A percentile compares a stretch with the other conserved stretches of the same genome.
phyloP scores from a whole-genome alignment of 2,113 vertebrate genomes.

The Fregetta grallaria region DNA sequence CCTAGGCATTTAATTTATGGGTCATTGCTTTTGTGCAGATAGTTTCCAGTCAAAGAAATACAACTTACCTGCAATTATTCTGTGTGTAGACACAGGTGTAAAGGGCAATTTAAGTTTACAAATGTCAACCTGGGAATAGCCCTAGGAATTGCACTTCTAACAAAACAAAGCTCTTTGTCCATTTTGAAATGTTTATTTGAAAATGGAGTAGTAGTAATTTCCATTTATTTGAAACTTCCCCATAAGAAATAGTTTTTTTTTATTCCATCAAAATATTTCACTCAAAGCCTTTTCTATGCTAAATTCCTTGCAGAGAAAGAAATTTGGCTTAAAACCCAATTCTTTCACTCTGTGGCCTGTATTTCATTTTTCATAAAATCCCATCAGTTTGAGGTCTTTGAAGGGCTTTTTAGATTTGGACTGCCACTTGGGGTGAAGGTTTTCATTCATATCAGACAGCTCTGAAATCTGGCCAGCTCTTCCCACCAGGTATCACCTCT shows the following conservation, averaged over 20 bases:
- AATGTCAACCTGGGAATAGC: not conserved
- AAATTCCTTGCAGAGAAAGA: not conserved
- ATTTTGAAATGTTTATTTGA: not conserved
- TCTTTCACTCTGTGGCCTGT: not conserved
- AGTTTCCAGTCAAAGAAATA: not conserved
- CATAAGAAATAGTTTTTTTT: not conserved
- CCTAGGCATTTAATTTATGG: not conserved
- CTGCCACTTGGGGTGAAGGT: not conserved
- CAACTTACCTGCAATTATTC: not conserved
- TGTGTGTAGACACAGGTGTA: not conserved
- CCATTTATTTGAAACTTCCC: not conserved
- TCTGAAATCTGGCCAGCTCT: not conserved
- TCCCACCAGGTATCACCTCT: not conserved
- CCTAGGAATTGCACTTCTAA: not conserved
- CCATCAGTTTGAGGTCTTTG: constrained; percentile 3
- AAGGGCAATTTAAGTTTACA: not conserved
- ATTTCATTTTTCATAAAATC: not conserved
- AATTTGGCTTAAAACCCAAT: not conserved
- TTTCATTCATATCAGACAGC: not conserved
- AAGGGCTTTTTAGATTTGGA: not conserved
- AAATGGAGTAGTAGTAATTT: not conserved
- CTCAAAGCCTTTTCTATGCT: not conserved
- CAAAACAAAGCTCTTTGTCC: not conserved
- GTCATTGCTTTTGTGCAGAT: not conserved
- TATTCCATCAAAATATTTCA: not conserved